Evolutionary conservation across 2,888 invertebrate genomes (phyloP).

Genomic region (Ditylenchus weischeri): DNA sequence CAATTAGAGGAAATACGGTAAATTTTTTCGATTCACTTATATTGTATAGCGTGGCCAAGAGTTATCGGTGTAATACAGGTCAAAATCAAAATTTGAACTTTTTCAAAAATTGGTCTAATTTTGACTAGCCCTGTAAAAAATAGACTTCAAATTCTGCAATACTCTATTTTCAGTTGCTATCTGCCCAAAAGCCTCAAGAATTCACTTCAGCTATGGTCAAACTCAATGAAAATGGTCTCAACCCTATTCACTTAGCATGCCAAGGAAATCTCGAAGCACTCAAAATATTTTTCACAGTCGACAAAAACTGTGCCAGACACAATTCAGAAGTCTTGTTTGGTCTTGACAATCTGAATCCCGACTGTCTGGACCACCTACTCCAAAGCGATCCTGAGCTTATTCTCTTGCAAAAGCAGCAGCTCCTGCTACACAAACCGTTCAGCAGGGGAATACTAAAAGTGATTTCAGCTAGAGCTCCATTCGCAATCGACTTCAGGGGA

Average conservation of each 20-base stretch:
- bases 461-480: neutral
- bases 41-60: too few species aligned
- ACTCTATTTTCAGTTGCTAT: conserved; percentile 1
- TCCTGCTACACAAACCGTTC: neutral
- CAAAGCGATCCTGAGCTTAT: conserved; percentile 15
- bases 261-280: conserved; percentile 12
- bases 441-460: conserved; percentile 2
- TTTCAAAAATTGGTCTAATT: too few species aligned
- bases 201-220: conserved; percentile 14
- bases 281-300: neutral
- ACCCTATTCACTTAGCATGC: conserved; percentile 18
- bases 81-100: too few species aligned
- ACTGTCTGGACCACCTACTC: conserved; percentile 10
- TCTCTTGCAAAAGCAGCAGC: neutral
- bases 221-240: conserved; percentile 17
- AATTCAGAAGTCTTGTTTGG: neutral
- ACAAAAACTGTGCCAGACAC: neutral
- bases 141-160: conserved; percentile 1
- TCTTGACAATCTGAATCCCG: neutral
- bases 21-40: too few species aligned
- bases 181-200: neutral
- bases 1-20: too few species aligned
- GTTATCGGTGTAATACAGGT: too few species aligned
- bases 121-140: too few species aligned
- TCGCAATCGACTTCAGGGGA: neutral